Percentiles rank a stretch among this genome's conserved stretches.
These are phyloP conservation scores for Parnassius smintheus DNA, from an alignment of 2,888 invertebrate species.

Conservation along the genomic window DNA sequence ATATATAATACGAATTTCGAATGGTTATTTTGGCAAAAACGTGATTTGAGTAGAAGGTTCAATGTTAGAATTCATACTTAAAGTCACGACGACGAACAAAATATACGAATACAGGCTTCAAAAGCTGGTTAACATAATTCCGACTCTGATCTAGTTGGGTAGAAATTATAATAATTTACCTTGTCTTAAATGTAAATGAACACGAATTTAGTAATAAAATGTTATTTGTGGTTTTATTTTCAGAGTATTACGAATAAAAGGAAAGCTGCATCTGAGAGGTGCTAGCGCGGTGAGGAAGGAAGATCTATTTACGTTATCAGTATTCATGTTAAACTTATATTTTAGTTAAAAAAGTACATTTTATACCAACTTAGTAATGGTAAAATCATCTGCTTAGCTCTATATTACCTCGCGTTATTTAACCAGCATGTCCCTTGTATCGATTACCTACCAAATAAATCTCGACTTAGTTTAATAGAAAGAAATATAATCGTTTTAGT, in stretches of 20 bases:
- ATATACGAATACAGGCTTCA: too few species aligned
- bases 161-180: too few species aligned
- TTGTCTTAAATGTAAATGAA: too few species aligned
- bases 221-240: slow-evolving; percentile 34
- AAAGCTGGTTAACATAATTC: too few species aligned
- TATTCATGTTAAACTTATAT: slow-evolving; percentile 72
- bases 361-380: slow-evolving; percentile 20
- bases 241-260: slow-evolving; percentile 62
- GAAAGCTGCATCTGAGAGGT: slow-evolving; percentile 55
- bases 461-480: slow-evolving; percentile 29
- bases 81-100: too few species aligned
- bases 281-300: slow-evolving; percentile 65
- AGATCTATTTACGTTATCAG: slow-evolving; percentile 78
- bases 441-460: slow-evolving; percentile 25
- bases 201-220: neutral
- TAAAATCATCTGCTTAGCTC: slow-evolving; percentile 54
- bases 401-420: slow-evolving; percentile 55
- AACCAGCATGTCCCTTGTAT: slow-evolving; percentile 14
- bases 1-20: too few species aligned
- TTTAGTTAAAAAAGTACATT: slow-evolving; percentile 24
- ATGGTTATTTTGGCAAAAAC: too few species aligned
- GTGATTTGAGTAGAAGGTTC: too few species aligned
- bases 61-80: too few species aligned
- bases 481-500: neutral
- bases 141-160: too few species aligned